These are phyloP conservation scores for Pipa parva DNA, from an alignment of 2,113 vertebrate genomes.

Conservation along the genomic window DNA sequence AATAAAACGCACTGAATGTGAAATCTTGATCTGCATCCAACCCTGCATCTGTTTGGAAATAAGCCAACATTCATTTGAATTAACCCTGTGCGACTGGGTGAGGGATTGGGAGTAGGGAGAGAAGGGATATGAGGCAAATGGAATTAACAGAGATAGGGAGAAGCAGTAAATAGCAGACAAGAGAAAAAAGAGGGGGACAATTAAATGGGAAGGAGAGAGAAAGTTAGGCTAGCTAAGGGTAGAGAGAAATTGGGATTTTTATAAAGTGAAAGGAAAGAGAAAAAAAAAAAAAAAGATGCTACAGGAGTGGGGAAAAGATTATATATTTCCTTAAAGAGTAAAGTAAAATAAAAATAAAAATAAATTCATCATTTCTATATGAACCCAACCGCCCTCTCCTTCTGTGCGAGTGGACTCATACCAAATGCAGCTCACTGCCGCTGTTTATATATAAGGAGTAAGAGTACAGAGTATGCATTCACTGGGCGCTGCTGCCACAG, in stretches of 20 bases:
- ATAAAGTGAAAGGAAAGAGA: not conserved
- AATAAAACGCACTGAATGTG: constrained; percentile 39
- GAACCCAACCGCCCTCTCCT: too few species aligned
- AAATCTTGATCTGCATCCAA: constrained; percentile 31
- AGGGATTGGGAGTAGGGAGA: not conserved
- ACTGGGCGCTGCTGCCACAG: too few species aligned
- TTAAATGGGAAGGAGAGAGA: not conserved
- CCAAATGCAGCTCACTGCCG: too few species aligned
- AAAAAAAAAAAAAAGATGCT: not conserved
- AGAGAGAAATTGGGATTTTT: not conserved
- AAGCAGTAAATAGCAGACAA: not conserved
- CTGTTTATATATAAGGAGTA: too few species aligned
- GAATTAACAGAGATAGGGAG: not conserved
- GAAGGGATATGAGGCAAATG: not conserved
- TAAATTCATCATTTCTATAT: too few species aligned
- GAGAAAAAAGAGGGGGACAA: too few species aligned
- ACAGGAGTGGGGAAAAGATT: not conserved
- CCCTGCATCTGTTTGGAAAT: constrained; percentile 38
- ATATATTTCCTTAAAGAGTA: too few species aligned
- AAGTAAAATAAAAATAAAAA: too few species aligned
- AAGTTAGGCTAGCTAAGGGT: too few species aligned
- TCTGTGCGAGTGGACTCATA: too few species aligned
- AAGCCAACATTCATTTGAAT: constrained; percentile 27
- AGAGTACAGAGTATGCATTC: too few species aligned
- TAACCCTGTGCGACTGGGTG: constrained; percentile 27